Percentiles rank a stretch among this genome's conserved stretches.
phyloP scores from a whole-genome alignment of 2,113 vertebrate species.

The Oncorhynchus mykiss region DNA sequence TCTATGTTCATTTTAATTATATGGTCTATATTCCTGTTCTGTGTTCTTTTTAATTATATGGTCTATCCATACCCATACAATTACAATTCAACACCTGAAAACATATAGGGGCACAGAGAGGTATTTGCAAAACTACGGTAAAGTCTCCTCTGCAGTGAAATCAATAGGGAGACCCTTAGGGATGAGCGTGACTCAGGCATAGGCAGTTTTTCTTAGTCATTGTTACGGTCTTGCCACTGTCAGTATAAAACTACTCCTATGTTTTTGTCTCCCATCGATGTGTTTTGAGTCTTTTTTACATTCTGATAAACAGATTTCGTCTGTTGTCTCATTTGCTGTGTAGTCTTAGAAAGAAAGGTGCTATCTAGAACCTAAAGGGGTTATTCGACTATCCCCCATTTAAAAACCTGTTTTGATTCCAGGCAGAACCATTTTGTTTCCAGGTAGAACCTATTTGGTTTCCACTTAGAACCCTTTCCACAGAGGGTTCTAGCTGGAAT shows the following conservation, averaged over 20 bases:
- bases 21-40: not conserved
- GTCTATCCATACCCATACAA: no score
- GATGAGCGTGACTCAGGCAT: slow-evolving; percentile 49
- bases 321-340: no score
- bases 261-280: not conserved
- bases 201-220: slow-evolving; percentile 55
- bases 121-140: not conserved
- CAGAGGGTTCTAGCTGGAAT: no score
- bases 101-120: not conserved
- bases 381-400: no score
- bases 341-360: no score
- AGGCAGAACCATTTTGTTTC: no score
- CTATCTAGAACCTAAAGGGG: no score
- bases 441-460: no score
- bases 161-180: slow-evolving; percentile 56
- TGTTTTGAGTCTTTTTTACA: not conserved
- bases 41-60: not conserved
- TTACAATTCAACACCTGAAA: no score
- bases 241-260: not conserved
- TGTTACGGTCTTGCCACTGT: slow-evolving; percentile 32
- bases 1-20: not conserved
- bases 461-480: no score
- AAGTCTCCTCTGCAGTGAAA: slow-evolving; percentile 59
- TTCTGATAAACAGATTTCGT: no score
- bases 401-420: no score